phyloP scores from a whole-genome alignment of 2,797 vertebrate species.

The Diplodus sargus region DNA sequence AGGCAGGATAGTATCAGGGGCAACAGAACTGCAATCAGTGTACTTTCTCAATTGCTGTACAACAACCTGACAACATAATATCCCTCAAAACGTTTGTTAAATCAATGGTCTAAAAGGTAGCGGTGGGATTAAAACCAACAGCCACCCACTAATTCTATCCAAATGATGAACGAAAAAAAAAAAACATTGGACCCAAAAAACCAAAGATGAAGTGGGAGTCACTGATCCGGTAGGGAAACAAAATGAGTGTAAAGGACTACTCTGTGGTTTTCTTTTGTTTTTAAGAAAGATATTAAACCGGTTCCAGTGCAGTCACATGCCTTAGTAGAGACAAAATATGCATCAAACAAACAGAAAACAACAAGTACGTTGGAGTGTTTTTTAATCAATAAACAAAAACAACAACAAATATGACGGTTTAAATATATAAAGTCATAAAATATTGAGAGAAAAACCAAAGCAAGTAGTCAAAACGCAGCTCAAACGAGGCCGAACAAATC shows the following conservation, averaged over 20 bases:
- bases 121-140: too few relatives aligned
- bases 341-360: not conserved
- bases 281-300: slow-evolving; percentile 26
- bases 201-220: too few relatives aligned
- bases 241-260: too few relatives aligned
- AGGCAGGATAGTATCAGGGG: not conserved
- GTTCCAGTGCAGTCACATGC: slow-evolving; percentile 30
- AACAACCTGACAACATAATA: not conserved
- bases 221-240: too few relatives aligned
- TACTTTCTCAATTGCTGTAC: slow-evolving; percentile 5
- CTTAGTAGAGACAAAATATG: slow-evolving; percentile 39
- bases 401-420: slow-evolving; percentile 26
- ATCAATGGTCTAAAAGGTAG: not conserved
- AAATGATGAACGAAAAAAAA: too few relatives aligned
- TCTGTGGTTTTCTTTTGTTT: not conserved
- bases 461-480: not conserved
- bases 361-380: not conserved
- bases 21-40: not conserved
- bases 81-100: not conserved
- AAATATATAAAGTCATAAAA: slow-evolving; percentile 42
- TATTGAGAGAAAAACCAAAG: slow-evolving; percentile 25
- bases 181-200: too few relatives aligned
- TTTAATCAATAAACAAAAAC: slow-evolving; percentile 3
- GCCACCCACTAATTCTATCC: too few relatives aligned
- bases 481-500: not conserved